A percentile compares a stretch with the other conserved stretches of the same genome.
Evolutionary conservation across 2,797 vertebrate species (phyloP).

Genomic region (Coreius guichenoti): DNA sequence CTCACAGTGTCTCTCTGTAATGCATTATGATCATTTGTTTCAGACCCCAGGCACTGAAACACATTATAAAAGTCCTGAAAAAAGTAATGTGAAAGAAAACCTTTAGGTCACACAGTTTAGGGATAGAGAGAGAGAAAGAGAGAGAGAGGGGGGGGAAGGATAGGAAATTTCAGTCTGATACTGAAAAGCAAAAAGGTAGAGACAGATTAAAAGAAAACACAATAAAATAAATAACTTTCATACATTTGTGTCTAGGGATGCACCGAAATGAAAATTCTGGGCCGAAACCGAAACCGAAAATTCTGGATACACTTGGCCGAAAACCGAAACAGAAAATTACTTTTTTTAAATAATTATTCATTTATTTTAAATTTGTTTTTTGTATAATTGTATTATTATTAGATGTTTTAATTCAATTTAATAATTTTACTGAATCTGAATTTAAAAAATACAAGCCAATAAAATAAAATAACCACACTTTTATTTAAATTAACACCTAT

Average conservation of each 20-base stretch:
- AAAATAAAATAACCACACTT: too few relatives aligned
- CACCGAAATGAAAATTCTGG: too few relatives aligned
- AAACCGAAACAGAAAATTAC: too few relatives aligned
- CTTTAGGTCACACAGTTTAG: slow-evolving; percentile 34
- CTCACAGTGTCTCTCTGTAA: slow-evolving; percentile 34
- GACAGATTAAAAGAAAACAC: slow-evolving; percentile 62
- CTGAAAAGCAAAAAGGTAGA: neutral
- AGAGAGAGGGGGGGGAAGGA: neutral
- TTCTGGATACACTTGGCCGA: too few relatives aligned
- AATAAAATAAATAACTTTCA: neutral
- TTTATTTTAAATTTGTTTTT: too few relatives aligned
- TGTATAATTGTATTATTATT: too few relatives aligned
- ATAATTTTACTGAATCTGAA: too few relatives aligned
- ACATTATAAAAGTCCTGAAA: slow-evolving; percentile 50
- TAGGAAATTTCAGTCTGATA: neutral
- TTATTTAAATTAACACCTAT: too few relatives aligned
- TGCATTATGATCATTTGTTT: slow-evolving; percentile 57
- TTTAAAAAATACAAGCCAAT: too few relatives aligned
- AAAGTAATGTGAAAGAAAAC: slow-evolving; percentile 38
- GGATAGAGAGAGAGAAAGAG: neutral
- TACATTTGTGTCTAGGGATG: neutral
- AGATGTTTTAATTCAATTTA: too few relatives aligned
- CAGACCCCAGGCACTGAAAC: slow-evolving; percentile 50
- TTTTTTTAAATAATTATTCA: too few relatives aligned
- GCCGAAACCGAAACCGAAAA: too few relatives aligned